Percentiles rank a stretch among this genome's conserved stretches.
These are phyloP conservation scores for Nephila pilipes DNA, from an alignment of 1,140 invertebrate species.

Conservation along the genomic window DNA sequence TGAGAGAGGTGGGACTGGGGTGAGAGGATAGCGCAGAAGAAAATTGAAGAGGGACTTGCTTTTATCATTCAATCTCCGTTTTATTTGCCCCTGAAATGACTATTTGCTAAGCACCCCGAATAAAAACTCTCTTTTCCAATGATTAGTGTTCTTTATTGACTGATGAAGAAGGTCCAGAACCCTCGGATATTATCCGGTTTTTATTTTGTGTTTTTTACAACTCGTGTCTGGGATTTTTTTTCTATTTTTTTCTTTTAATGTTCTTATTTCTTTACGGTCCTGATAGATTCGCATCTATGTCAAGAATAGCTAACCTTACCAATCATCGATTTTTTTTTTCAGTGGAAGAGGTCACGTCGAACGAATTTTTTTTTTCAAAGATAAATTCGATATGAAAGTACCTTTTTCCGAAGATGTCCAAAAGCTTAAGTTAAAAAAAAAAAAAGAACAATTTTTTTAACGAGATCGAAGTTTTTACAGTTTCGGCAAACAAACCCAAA, in stretches of 20 bases:
- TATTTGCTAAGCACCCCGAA: conserved; percentile 65
- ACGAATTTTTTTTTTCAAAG: background rate
- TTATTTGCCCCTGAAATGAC: conserved; percentile 69
- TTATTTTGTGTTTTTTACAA: conserved; percentile 47
- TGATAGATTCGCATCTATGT: conserved; percentile 61
- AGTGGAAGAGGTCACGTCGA: background rate
- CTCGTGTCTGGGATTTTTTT: background rate
- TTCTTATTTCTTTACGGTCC: conserved; percentile 15
- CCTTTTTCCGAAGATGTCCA: conserved; percentile 23
- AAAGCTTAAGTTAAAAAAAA: background rate
- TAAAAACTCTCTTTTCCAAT: conserved; percentile 63
- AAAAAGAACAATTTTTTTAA: background rate
- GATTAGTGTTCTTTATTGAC: conserved; percentile 70
- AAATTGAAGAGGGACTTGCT: conserved; percentile 64
- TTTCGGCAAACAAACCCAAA: conserved; percentile 39
- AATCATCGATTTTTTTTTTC: conserved; percentile 39
- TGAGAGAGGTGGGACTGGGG: background rate
- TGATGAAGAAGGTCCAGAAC: conserved; percentile 52
- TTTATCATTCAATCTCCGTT: conserved; percentile 73
- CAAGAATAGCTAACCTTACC: conserved; percentile 50
- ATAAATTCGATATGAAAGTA: conserved; percentile 43
- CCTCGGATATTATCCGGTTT: conserved; percentile 49
- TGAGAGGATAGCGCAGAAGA: background rate
- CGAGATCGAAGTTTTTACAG: conserved; percentile 6
- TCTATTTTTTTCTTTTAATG: background rate